Base-by-base conservation (phyloP, 2,888 invertebrate genomes). In the Chrysolina oricalcia region DNA sequence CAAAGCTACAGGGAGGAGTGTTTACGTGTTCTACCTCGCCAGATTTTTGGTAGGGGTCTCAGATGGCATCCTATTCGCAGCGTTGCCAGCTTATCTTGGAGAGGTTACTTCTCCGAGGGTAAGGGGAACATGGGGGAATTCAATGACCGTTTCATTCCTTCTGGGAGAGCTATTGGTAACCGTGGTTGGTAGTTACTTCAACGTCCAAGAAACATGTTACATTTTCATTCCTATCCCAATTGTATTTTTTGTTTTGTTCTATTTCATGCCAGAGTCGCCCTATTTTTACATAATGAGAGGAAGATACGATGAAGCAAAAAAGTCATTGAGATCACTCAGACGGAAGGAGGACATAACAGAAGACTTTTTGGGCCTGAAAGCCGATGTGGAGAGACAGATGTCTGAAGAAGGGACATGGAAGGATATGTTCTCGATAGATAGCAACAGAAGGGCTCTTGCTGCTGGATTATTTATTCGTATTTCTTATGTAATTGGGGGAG, bases 401-500 rank as follows among this genome's bases (percentile, higher is more conserved):
- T 85, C 86, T 0, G 87, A 88, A 80, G 78, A 83, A 5, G 87
- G 85, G 13, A 81, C 79, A 19, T 85, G 85, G 82, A 84, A 79
- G 73, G 86, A 87, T 70, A 70, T 87, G 6, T 80, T 86, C 59
- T 72, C 66, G 13, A 85, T 86, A 48, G 43, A 63, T 4, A 83
- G 83, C 50, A 87, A 87, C 64, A 76, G 84, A 68, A 85, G 78
- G 73, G 86, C 86, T 1, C 70, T 87, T 11, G 66, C 80, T 15
- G 84, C 86, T 21, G 85, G 83, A 10, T 70, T 82, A 15, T 83
- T 87, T 62, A 69, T 86, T n/a, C 79, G 87, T 72, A 76, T 80
- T 6, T 81, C 84, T 15, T 87, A 87, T 77, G 86, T 87, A 74
- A 74, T 87, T 10, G 79, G 82, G n/a, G 88, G 88, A 10, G 80